These are phyloP conservation scores for Euthynnus affinis DNA, from an alignment of 2,797 vertebrate genomes.

Conservation along the genomic window DNA sequence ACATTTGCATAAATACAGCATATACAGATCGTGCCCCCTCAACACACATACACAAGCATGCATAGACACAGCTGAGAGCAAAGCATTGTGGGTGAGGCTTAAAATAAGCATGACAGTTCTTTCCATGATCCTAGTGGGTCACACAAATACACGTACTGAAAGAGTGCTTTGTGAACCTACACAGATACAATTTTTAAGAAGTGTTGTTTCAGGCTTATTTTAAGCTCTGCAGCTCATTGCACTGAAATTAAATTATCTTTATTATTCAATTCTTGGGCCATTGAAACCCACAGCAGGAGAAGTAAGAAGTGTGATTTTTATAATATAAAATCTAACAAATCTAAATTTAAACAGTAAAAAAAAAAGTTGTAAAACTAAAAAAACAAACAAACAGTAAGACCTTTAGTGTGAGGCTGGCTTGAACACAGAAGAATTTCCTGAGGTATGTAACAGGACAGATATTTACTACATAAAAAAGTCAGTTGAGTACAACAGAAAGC, in stretches of 20 bases:
- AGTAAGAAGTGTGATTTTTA: background rate
- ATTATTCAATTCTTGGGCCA: background rate
- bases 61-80: constrained; percentile 64
- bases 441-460: constrained; percentile 18
- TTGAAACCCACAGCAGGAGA: background rate
- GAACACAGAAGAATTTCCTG: constrained; percentile 13
- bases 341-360: background rate
- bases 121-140: constrained; percentile 63
- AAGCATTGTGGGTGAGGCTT: constrained; percentile 75
- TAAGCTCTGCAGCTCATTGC: constrained; percentile 8
- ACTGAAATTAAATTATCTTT: background rate
- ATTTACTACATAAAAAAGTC: constrained; percentile 20
- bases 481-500: constrained; percentile 24
- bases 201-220: constrained; percentile 17
- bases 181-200: constrained; percentile 10
- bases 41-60: constrained; percentile 5
- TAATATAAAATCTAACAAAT: constrained; percentile 9
- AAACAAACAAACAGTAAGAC: background rate
- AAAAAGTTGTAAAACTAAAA: background rate
- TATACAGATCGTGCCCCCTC: constrained; percentile 36
- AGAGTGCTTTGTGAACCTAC: background rate
- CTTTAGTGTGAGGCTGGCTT: constrained; percentile 1
- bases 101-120: constrained; percentile 70
- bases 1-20: constrained; percentile 63
- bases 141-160: constrained; percentile 38